These are phyloP conservation scores for Typhlichthys eigenmanni DNA, from an alignment of 2,797 vertebrate species.

Conservation along the genomic window DNA sequence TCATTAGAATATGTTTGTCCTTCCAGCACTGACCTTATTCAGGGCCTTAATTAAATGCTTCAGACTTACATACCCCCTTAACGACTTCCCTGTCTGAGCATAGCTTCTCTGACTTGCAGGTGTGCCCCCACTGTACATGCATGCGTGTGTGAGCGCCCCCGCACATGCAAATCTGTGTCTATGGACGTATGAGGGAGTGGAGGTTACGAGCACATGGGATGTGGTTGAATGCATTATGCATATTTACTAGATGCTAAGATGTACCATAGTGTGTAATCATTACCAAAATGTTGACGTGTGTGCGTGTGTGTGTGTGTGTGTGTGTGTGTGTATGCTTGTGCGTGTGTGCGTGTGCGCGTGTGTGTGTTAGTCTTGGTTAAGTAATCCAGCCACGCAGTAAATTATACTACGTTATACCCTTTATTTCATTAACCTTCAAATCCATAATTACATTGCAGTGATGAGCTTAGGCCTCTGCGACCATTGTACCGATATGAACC, in stretches of 20 bases:
- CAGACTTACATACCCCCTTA: slow-evolving; percentile 59
- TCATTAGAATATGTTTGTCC: slow-evolving; percentile 82
- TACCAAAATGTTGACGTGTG: neutral
- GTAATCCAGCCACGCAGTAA: slow-evolving; percentile 14
- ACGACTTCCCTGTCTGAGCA: slow-evolving; percentile 73
- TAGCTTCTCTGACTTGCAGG: slow-evolving; percentile 64
- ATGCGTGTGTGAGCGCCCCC: neutral
- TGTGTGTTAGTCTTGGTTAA: slow-evolving; percentile 3
- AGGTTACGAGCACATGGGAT: too few species aligned
- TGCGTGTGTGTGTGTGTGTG: slow-evolving; percentile 28
- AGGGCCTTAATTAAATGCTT: slow-evolving; percentile 78
- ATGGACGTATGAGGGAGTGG: neutral
- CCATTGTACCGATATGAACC: slow-evolving; percentile 60
- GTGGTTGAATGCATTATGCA: too few species aligned
- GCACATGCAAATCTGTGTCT: slow-evolving; percentile 11
- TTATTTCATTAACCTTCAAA: slow-evolving; percentile 76
- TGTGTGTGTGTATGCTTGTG: slow-evolving; percentile 24
- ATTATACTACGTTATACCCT: slow-evolving; percentile 34
- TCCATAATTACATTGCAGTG: slow-evolving; percentile 70
- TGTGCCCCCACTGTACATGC: slow-evolving; percentile 9
- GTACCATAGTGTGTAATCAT: slow-evolving; percentile 11
- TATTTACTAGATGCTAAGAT: neutral
- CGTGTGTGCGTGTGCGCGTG: neutral
- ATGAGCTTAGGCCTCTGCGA: slow-evolving; percentile 61
- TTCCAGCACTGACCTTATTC: slow-evolving; percentile 79